phyloP scores from a whole-genome alignment of 2,888 invertebrate species.

The Cantharis rustica region DNA sequence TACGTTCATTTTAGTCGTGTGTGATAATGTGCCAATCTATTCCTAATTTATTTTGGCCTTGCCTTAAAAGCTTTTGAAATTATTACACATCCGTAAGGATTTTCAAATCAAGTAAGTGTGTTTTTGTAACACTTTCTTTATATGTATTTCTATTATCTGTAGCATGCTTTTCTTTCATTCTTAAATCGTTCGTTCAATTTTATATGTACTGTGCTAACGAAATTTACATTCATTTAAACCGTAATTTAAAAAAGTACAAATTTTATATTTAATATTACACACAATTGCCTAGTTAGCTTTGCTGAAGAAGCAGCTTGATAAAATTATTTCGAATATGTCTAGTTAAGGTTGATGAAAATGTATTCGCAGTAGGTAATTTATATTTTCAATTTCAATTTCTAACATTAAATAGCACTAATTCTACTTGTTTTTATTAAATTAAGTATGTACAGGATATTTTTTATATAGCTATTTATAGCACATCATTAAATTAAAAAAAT shows the following conservation, averaged over 20 bases:
- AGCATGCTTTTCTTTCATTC: background rate
- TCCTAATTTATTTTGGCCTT: conserved; percentile 23
- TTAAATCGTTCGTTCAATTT: background rate
- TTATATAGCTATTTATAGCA: background rate
- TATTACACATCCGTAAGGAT: conserved; percentile 18
- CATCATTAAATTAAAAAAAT: background rate
- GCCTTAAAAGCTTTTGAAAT: conserved; percentile 33
- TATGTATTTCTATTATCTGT: background rate
- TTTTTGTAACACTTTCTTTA: background rate
- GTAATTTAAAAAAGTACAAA: background rate
- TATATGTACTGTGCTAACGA: background rate
- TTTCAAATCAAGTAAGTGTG: conserved; percentile 17
- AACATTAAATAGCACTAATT: background rate
- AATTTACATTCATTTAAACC: background rate
- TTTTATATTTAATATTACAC: background rate
- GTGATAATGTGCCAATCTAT: conserved; percentile 43
- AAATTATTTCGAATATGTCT: background rate
- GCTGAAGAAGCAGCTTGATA: background rate
- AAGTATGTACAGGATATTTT: background rate
- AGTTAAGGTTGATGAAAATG: background rate
- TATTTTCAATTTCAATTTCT: background rate
- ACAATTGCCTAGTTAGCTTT: background rate
- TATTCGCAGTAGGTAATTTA: background rate
- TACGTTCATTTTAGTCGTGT: conserved; percentile 37
- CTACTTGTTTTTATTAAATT: background rate